Percentiles rank a stretch among this genome's conserved stretches.
These are phyloP conservation scores for Chloromyia formosa DNA, from an alignment of 2,888 invertebrate species.

Conservation along the genomic window DNA sequence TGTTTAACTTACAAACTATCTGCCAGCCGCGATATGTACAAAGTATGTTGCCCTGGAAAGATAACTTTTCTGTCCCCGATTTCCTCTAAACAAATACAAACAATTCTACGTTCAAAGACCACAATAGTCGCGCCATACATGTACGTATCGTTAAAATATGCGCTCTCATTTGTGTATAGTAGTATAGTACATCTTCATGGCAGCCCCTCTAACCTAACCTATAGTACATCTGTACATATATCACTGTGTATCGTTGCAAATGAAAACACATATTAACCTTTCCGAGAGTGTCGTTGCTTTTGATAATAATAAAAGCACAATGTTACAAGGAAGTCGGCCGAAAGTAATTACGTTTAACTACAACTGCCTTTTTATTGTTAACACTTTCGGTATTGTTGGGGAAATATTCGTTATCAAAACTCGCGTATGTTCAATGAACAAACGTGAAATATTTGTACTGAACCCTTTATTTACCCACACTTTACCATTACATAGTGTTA, in stretches of 20 bases:
- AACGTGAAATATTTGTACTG: no score
- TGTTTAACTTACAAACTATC: no score
- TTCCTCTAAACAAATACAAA: neutral
- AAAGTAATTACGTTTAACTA: neutral
- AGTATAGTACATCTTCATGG: no score
- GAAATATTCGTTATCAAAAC: neutral
- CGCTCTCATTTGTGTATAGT: neutral
- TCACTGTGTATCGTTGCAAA: neutral
- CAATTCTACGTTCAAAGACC: neutral
- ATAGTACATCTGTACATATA: no score
- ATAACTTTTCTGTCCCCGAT: no score
- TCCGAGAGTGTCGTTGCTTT: neutral
- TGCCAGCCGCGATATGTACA: no score
- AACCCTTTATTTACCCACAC: no score
- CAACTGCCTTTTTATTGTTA: neutral
- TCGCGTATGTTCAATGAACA: no score
- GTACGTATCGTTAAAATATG: constrained; percentile 13
- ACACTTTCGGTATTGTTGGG: neutral
- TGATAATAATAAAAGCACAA: neutral
- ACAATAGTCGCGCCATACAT: neutral
- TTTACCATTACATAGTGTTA: no score
- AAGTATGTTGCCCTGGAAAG: no score
- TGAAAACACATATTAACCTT: neutral
- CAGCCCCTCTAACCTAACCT: no score
- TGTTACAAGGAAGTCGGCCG: neutral